Base-by-base conservation (phyloP, 2,113 vertebrate species). In the Potamarius usumacintae region DNA sequence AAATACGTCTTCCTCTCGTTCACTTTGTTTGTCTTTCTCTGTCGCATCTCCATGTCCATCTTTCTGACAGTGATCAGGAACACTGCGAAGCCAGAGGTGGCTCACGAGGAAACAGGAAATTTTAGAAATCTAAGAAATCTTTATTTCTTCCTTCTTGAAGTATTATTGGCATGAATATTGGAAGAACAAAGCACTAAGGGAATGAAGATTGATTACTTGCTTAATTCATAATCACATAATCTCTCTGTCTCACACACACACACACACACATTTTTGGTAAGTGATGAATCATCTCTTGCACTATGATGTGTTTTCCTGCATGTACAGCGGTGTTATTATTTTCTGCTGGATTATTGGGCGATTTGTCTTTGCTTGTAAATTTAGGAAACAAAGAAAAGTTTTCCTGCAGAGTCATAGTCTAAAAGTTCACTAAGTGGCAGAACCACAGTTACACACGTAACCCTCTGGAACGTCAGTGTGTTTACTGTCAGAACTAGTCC, bases 171-270 rank as follows among this genome's bases (percentile, higher is more conserved):
- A n/a, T 53, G 3, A 53, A 53, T n/a, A 53, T 53, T 7, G 53
- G 76, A 4, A n/a, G 9, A 77, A 53, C 48, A 77, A 77, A 77
- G 74, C 74, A 77, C 17, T 10, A 74, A 74, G 34, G 18, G 20
- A 50, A 50, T 7, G 74, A 77, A 22, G 22, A 77, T 77, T 52
- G 74, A 77, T 52, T 77, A 25, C 74, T 52, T 52, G 14, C 10
- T 77, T 77, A 77, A 77, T 77, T 77, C 22, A 14, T 53, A n/a
- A 77, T 77, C 5, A 42, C 8, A 67, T 67, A 67, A 67, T 67
- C n/a, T 3, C 34, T 42, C 72, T 76, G 42, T 48, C 67, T 42
- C 17, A n/a, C 67, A 72, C 17, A n/a, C 74, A 25, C 74, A 12
- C 22, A 77, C 42, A n/a, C 11, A 42, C 42, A 42, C 42, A 74